phyloP scores from a whole-genome alignment of 2,888 invertebrate species.

The Iselma pallidipennis region DNA sequence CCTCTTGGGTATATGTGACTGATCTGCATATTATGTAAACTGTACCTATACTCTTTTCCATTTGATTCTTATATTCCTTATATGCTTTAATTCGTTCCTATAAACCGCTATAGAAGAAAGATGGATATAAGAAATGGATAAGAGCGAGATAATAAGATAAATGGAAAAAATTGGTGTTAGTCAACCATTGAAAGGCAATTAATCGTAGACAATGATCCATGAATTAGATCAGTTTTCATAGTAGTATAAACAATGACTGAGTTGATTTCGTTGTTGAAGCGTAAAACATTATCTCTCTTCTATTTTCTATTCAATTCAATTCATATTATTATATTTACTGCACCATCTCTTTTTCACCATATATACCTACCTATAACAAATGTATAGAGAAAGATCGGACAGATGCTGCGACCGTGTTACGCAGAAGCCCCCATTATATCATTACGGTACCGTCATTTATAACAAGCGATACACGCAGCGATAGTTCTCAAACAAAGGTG shows the following conservation, averaged over 20 bases:
- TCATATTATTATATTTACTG: slow-evolving; percentile 20
- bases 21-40: slow-evolving; percentile 52
- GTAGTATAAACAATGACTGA: not conserved
- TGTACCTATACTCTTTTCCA: slow-evolving; percentile 3
- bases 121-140: too few species aligned
- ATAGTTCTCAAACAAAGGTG: slow-evolving; percentile 52
- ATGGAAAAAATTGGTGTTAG: not conserved
- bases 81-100: not conserved
- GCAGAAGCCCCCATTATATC: slow-evolving; percentile 42
- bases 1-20: slow-evolving; percentile 43
- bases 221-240: not conserved
- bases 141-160: too few species aligned
- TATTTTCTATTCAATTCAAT: slow-evolving; percentile 32
- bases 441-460: slow-evolving; percentile 45
- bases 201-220: not conserved
- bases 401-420: slow-evolving; percentile 41
- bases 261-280: not conserved
- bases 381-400: slow-evolving; percentile 1
- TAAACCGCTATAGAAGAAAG: too few species aligned
- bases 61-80: not conserved
- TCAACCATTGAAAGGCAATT: not conserved
- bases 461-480: slow-evolving; percentile 39
- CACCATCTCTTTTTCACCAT: too few species aligned
- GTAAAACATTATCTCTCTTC: not conserved
- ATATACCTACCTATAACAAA: too few species aligned